phyloP scores from a whole-genome alignment of 92 coral and sea anemone genomes.

The Plumapathes pennacea region DNA sequence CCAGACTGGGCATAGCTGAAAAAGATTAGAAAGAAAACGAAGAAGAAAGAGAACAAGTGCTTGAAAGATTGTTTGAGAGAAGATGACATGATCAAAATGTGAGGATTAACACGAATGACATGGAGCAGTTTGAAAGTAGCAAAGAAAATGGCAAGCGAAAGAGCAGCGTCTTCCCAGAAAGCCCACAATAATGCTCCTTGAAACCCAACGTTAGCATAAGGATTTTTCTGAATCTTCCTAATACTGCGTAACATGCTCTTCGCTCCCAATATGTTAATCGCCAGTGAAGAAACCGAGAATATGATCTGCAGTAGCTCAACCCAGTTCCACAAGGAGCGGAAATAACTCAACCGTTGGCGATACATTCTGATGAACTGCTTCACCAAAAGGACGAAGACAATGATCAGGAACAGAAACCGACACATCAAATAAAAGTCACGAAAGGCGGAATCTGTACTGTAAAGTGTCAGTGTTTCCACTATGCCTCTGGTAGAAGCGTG shows the following conservation, averaged over 20 bases:
- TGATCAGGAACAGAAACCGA: conserved; percentile 31
- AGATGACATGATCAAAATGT: conserved; percentile 25
- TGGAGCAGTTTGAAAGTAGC: conserved; percentile 40
- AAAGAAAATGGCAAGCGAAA: conserved; percentile 32
- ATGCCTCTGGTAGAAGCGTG: conserved; percentile 6
- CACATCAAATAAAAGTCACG: conserved; percentile 27
- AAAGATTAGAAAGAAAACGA: conserved; percentile 3
- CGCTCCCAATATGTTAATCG: conserved; percentile 16
- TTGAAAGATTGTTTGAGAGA: conserved; percentile 35
- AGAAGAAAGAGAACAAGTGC: conserved; percentile 12
- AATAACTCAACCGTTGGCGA: conserved; percentile 16
- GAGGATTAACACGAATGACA: conserved; percentile 33
- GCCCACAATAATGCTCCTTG: conserved; percentile 33
- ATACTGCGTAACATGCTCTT: conserved; percentile 10
- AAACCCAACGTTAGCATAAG: conserved; percentile 28
- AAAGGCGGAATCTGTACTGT: conserved; percentile 32
- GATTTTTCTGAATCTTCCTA: conserved; percentile 21
- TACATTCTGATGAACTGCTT: conserved; percentile 14
- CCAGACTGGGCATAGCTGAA: conserved; percentile 39
- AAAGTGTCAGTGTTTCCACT: conserved; percentile 31
- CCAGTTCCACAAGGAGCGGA: conserved; percentile 39
- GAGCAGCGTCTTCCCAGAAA: conserved; percentile 15
- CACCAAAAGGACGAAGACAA: conserved; percentile 20
- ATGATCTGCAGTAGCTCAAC: conserved; percentile 15
- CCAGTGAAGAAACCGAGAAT: conserved; percentile 14